These are phyloP conservation scores for Anthrax anthrax DNA, from an alignment of 2,888 invertebrate genomes.

Conservation along the genomic window DNA sequence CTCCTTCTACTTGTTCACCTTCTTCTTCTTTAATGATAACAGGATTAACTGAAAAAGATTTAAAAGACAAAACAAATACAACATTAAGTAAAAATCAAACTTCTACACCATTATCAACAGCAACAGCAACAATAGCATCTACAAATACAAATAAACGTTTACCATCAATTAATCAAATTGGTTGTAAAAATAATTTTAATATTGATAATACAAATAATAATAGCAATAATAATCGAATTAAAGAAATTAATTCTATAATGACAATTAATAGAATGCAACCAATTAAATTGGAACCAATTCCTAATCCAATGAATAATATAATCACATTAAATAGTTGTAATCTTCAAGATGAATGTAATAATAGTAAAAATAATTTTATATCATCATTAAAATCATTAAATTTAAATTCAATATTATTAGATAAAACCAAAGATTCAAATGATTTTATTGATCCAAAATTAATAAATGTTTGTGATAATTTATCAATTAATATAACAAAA, in stretches of 20 bases:
- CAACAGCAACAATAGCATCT: conserved; percentile 21
- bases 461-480: conserved; percentile 56
- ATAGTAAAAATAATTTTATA: neutral
- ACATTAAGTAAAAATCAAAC: conserved; percentile 28
- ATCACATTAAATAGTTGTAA: neutral
- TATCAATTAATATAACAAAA: conserved; percentile 43
- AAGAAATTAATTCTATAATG: neutral
- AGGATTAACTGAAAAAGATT: conserved; percentile 21
- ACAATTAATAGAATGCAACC: conserved; percentile 9
- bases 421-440: conserved; percentile 16
- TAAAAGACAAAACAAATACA: conserved; percentile 32
- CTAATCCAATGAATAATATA: conserved; percentile 3
- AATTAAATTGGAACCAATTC: conserved; percentile 11
- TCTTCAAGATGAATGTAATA: neutral
- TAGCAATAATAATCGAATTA: conserved; percentile 3
- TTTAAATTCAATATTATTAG: neutral
- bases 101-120: conserved; percentile 29
- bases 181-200: neutral
- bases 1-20: neutral
- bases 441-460: conserved; percentile 42
- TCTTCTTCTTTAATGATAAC: neutral
- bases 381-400: neutral
- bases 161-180: neutral
- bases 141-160: conserved; percentile 12
- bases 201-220: conserved; percentile 10